Conservation (phyloP, 2,797 vertebrate species). For the Labroides dimidiatus region DNA sequence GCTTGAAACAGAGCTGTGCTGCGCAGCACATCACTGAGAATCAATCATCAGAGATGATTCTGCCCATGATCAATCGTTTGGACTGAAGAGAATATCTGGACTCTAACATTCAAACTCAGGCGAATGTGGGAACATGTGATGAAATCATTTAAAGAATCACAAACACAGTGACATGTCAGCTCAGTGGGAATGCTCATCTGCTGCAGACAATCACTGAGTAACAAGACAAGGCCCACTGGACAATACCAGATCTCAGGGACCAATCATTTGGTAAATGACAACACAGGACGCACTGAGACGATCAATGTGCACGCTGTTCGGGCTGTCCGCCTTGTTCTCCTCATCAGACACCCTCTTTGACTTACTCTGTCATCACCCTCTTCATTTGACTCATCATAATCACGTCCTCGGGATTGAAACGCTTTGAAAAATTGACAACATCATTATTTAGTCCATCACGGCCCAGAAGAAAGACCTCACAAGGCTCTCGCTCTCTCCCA, state of each 20-base stretch:
- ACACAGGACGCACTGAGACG: conserved; percentile 28
- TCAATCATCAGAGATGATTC: conserved; percentile 34
- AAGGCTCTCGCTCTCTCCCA: conserved; percentile 60
- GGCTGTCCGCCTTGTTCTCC: conserved; percentile 44
- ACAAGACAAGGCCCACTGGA: conserved; percentile 42
- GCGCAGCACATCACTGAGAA: conserved; percentile 45
- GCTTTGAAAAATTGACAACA: conserved; percentile 86
- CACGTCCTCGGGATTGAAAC: conserved; percentile 80
- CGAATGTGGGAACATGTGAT: conserved; percentile 20
- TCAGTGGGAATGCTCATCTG: conserved; percentile 21
- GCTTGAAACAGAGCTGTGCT: conserved; percentile 33
- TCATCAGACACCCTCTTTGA: conserved; percentile 54
- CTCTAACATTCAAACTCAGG: conserved; percentile 11
- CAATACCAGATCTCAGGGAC: conserved; percentile 35
- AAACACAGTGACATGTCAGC: conserved; percentile 28
- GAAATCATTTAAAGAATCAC: conserved; percentile 38
- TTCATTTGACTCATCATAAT: conserved; percentile 85
- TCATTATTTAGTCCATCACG: conserved; percentile 86
- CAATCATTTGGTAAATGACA: conserved; percentile 50
- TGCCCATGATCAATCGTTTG: conserved; percentile 31
- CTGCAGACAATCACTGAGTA: conserved; percentile 27
- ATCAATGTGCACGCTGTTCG: conserved; percentile 30
- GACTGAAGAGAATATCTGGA: conserved; percentile 1
- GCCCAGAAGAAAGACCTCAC: conserved; percentile 61
- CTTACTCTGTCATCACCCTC: conserved; percentile 69